phyloP scores from a whole-genome alignment of 1,140 invertebrate species.

The Cyclina sinensis region DNA sequence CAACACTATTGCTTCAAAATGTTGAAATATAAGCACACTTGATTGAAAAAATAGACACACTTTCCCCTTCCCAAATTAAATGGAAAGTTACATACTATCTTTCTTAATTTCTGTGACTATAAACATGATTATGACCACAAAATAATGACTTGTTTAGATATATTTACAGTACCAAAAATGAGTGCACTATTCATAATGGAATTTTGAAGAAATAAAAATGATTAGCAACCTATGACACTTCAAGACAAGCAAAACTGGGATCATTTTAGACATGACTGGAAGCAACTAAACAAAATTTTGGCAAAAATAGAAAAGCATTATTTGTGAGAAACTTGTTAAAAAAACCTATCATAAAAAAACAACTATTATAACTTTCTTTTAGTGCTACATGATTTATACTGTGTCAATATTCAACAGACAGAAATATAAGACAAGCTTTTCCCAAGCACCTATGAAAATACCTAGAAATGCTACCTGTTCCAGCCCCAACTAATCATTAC shows the following conservation, averaged over 20 bases:
- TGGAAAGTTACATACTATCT: neutral
- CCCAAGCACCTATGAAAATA: no score
- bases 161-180: neutral
- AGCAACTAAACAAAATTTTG: neutral
- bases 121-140: slow-evolving; percentile 11
- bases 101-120: neutral
- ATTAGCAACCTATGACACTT: neutral
- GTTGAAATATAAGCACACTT: slow-evolving; percentile 66
- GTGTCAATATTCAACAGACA: no score
- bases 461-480: no score
- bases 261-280: neutral
- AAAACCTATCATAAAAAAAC: no score
- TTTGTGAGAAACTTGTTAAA: no score
- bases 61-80: neutral
- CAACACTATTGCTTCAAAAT: neutral
- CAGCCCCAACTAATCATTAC: no score
- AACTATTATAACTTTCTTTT: no score
- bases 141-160: slow-evolving; percentile 15
- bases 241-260: neutral
- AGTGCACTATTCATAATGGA: neutral
- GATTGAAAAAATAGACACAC: slow-evolving; percentile 55
- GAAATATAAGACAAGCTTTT: no score
- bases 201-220: slow-evolving; percentile 1
- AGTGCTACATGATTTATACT: no score
- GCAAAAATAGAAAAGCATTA: neutral